Evolutionary conservation across 2,888 invertebrate genomes (phyloP).

Genomic region (Lymantria dispar): DNA sequence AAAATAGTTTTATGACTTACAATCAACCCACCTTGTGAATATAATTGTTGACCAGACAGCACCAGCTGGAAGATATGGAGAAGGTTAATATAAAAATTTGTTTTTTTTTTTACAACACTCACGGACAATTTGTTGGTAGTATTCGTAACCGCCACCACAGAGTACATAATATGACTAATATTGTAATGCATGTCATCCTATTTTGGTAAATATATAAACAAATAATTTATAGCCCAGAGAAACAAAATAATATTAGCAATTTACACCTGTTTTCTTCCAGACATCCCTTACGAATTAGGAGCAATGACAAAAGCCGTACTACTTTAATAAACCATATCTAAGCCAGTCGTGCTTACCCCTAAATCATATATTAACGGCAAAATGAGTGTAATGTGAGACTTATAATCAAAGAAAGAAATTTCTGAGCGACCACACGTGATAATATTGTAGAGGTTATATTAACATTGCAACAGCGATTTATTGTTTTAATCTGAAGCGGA

Average conservation of each 20-base stretch:
- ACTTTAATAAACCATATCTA: constrained; percentile 42
- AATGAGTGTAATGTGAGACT: constrained; percentile 76
- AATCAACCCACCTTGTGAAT: no score
- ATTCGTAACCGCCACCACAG: no score
- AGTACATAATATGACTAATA: no score
- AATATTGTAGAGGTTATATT: constrained; percentile 23
- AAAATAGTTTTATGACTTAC: no score
- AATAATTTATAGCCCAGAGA: background rate
- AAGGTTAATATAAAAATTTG: no score
- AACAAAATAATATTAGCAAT: constrained; percentile 5
- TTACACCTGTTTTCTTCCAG: constrained; percentile 21
- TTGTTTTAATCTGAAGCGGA: background rate
- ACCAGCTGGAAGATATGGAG: no score
- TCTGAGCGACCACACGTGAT: constrained; percentile 60
- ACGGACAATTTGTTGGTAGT: no score
- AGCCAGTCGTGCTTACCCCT: constrained; percentile 48
- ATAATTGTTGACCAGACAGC: no score
- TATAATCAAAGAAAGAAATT: constrained; percentile 78
- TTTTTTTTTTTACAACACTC: no score
- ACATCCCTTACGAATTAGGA: background rate
- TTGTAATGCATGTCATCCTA: no score
- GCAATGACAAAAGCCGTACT: constrained; percentile 18
- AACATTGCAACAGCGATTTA: constrained; percentile 26
- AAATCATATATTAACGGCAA: constrained; percentile 79
- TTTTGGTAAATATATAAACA: no score